Evolutionary conservation across 92 coral and sea anemone genomes (phyloP).

Genomic region (Epizoanthus fatuus): DNA sequence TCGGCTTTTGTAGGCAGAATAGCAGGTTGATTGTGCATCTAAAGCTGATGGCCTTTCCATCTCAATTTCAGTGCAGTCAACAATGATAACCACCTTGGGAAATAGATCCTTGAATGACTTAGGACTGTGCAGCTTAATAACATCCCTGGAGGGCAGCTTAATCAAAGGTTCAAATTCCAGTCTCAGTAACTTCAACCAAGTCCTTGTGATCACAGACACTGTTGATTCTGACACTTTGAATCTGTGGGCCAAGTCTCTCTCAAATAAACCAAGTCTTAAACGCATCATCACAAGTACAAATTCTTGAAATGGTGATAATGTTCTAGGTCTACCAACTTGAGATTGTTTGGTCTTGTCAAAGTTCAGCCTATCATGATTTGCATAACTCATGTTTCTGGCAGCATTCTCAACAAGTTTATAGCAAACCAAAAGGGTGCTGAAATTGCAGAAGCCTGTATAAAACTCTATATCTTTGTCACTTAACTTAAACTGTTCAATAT

Average conservation of each 20-base stretch:
- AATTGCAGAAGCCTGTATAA: conserved; percentile 34
- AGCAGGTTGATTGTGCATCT: conserved; percentile 42
- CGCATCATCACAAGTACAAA: conserved; percentile 37
- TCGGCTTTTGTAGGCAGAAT: conserved; percentile 38
- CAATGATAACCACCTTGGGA: conserved; percentile 25
- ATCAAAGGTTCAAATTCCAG: conserved; percentile 46
- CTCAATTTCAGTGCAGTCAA: not conserved
- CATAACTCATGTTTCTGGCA: conserved; percentile 14
- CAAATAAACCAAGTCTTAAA: conserved; percentile 55
- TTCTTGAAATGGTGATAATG: conserved; percentile 50
- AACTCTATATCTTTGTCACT: conserved; percentile 53
- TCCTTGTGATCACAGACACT: conserved; percentile 21
- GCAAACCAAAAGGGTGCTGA: conserved; percentile 23
- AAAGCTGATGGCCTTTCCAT: conserved; percentile 48
- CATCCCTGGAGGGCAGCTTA: conserved; percentile 20
- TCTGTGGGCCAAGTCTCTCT: conserved; percentile 58
- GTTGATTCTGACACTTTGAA: conserved; percentile 28
- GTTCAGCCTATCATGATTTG: conserved; percentile 12
- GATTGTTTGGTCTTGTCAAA: not conserved
- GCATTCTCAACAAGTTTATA: conserved; percentile 18
- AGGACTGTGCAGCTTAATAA: conserved; percentile 38
- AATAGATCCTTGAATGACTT: conserved; percentile 24
- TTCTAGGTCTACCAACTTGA: conserved; percentile 44
- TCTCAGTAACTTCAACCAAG: conserved; percentile 53
- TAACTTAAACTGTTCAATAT: conserved; percentile 37